Evolutionary conservation across 1,140 invertebrate species (phyloP).

Genomic region (Drosophila sturtevanti): DNA sequence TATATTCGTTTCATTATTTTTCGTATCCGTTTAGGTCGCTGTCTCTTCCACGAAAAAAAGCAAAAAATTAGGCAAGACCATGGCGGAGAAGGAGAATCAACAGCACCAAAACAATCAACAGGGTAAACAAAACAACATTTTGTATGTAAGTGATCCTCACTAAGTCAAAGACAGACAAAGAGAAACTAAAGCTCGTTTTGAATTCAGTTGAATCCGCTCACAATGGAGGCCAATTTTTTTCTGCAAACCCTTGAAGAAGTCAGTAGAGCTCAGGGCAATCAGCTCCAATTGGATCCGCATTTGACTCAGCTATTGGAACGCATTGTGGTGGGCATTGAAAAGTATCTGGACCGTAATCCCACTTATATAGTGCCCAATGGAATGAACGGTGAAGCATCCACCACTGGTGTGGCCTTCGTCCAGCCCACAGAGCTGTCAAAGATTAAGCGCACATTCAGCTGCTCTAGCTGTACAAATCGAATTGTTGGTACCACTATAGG

Average conservation of each 20-base stretch:
- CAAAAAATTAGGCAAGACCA: conserved; percentile 49
- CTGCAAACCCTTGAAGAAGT: conserved; percentile 52
- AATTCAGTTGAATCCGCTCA: conserved; percentile 67
- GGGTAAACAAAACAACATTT: conserved; percentile 29
- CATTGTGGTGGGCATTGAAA: conserved; percentile 63
- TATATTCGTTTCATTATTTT: conserved; percentile 10
- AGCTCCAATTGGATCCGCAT: conserved; percentile 55
- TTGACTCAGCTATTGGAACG: conserved; percentile 53
- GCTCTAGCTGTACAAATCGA: conserved; percentile 46
- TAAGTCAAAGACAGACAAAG: neutral
- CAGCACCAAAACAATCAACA: neutral
- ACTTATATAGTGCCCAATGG: conserved; percentile 44
- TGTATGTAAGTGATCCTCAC: conserved; percentile 51
- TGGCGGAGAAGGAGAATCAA: conserved; percentile 41
- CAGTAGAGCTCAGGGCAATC: conserved; percentile 16
- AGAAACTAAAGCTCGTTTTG: neutral
- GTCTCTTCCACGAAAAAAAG: conserved; percentile 29
- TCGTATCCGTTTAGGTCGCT: conserved; percentile 24
- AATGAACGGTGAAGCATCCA: neutral
- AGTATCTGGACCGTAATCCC: conserved; percentile 59
- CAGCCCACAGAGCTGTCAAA: conserved; percentile 44
- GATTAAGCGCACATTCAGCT: conserved; percentile 65
- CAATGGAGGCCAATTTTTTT: conserved; percentile 66
- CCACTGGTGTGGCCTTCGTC: conserved; percentile 44
- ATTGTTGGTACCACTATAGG: conserved; percentile 60